These are phyloP conservation scores for Diaperis boleti DNA, from an alignment of 2,888 invertebrate genomes.

Conservation along the genomic window DNA sequence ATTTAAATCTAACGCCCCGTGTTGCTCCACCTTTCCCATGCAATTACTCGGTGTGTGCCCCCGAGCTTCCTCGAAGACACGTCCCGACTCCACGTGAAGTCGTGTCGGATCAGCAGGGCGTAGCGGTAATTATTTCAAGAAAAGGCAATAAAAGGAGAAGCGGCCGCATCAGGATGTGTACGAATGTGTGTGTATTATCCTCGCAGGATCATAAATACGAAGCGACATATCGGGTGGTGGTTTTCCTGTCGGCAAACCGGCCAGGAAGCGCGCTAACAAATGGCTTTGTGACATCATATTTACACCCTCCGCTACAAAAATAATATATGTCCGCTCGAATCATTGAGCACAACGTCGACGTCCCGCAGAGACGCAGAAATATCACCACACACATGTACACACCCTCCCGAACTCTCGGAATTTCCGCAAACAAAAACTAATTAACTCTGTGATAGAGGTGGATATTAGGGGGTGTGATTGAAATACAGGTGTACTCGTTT, in stretches of 20 bases:
- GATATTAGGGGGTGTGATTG: too few species aligned
- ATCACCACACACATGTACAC: conserved; percentile 43
- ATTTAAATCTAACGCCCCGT: conserved; percentile 9
- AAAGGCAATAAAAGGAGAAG: conserved; percentile 11
- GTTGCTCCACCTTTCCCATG: conserved; percentile 30
- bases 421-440: conserved; percentile 26
- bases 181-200: conserved; percentile 37
- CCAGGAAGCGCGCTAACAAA: conserved; percentile 65
- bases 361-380: conserved; percentile 57
- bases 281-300: conserved; percentile 67
- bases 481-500: too few species aligned
- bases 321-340: conserved; percentile 67
- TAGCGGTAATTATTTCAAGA: not conserved
- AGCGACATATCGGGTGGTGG: conserved; percentile 65
- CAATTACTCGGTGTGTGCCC: conserved; percentile 22
- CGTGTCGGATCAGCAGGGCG: conserved; percentile 14
- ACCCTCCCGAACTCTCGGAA: conserved; percentile 20
- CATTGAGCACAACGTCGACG: conserved; percentile 64
- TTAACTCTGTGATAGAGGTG: too few species aligned
- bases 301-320: conserved; percentile 66
- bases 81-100: conserved; percentile 30
- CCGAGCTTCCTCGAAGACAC: not conserved
- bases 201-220: conserved; percentile 61
- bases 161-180: conserved; percentile 25
- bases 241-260: conserved; percentile 64